Conservation (phyloP, 2,888 invertebrate species). For the Subacronicta megacephala region DNA sequence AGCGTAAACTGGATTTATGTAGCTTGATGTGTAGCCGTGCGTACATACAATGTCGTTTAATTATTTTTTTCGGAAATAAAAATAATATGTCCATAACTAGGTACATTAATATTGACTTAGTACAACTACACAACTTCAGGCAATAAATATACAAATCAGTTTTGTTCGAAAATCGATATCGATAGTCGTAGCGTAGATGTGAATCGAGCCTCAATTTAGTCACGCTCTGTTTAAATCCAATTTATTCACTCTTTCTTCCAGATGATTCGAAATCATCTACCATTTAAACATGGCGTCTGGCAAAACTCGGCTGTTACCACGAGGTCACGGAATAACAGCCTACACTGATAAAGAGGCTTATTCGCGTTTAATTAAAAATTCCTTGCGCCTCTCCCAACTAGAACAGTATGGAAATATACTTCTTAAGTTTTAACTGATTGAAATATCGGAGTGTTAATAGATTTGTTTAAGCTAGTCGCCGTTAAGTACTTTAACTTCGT, state of each 20-base stretch:
- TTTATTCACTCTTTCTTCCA: slow-evolving; percentile 21
- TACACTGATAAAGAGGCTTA: slow-evolving; percentile 32
- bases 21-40: too few relatives aligned
- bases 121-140: too few relatives aligned
- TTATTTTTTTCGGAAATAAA: too few relatives aligned
- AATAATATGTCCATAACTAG: too few relatives aligned
- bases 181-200: not conserved
- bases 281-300: slow-evolving; percentile 14
- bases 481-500: not conserved
- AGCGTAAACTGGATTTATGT: too few relatives aligned
- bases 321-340: slow-evolving; percentile 34
- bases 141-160: too few relatives aligned
- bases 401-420: slow-evolving; percentile 8
- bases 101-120: too few relatives aligned
- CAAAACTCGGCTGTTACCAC: slow-evolving; percentile 29
- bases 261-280: slow-evolving; percentile 8
- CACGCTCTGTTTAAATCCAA: slow-evolving; percentile 3
- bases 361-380: slow-evolving; percentile 55
- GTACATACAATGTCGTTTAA: too few relatives aligned
- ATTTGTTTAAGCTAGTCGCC: not conserved
- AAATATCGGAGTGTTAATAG: too few relatives aligned
- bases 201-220: not conserved
- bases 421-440: slow-evolving; percentile 5
- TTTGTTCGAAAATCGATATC: not conserved
- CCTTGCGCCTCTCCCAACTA: slow-evolving; percentile 9